Evolutionary conservation across 2,888 invertebrate genomes (phyloP).

Genomic region (Luffia ferchaultella): DNA sequence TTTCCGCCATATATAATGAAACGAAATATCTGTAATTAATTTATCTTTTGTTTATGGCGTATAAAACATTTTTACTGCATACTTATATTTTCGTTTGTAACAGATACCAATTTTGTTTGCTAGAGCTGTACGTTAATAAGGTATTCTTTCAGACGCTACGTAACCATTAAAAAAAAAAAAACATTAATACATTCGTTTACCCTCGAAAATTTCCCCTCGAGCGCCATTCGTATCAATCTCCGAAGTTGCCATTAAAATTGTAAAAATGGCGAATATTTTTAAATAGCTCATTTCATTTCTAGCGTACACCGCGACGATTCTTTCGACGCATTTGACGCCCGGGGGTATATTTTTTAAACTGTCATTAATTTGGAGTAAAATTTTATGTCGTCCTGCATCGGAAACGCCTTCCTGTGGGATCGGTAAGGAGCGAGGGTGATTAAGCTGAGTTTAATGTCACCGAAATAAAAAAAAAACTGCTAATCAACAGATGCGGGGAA

Average conservation of each 20-base stretch:
- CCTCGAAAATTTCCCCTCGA: background rate
- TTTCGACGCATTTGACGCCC: conserved; percentile 7
- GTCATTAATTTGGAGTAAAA: conserved; percentile 9
- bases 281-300: background rate
- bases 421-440: conserved; percentile 7
- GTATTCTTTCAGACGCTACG: too few relatives aligned
- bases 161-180: too few relatives aligned
- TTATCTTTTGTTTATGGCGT: too few relatives aligned
- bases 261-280: background rate
- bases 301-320: conserved; percentile 1
- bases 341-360: conserved; percentile 7
- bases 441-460: conserved; percentile 8
- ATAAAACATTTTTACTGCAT: too few relatives aligned
- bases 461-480: conserved; percentile 7
- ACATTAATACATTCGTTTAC: too few relatives aligned
- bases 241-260: background rate
- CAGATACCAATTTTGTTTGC: too few relatives aligned
- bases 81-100: too few relatives aligned
- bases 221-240: background rate
- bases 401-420: conserved; percentile 8
- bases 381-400: conserved; percentile 7
- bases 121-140: too few relatives aligned
- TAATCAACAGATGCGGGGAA: conserved; percentile 7
- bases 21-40: too few relatives aligned
- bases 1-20: too few relatives aligned